Base-by-base conservation (phyloP, 2,888 invertebrate genomes). In the Andrena fulva region DNA sequence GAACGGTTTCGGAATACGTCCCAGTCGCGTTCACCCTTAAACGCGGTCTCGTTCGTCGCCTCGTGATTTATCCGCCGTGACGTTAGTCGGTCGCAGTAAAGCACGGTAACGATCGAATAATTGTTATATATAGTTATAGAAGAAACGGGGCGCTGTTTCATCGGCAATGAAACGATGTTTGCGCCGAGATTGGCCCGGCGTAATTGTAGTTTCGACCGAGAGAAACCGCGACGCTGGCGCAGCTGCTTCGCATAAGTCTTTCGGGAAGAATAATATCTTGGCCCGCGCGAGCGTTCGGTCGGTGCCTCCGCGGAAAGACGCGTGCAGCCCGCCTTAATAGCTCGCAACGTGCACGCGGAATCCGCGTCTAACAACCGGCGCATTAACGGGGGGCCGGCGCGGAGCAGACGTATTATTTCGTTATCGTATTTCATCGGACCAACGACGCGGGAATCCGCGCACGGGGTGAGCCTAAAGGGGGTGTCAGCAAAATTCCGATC, bases 221-320 rank as follows among this genome's bases (percentile, higher is more conserved):
- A 75, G 69, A 74, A 74, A 64, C 27, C 72, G 42, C 85, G 84
- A 84, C 78, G 78, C 78, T 79, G 85, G 71, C 76, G 89, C 92
- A 92, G 91, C 92, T 92, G 92, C 87, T 89, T 86, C 91, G 86
- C 91, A 92, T 92, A 92, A 90, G 90, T 92, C 92, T 91, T 88
- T 79, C 85, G 82, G 83, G 89, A 90, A 91, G 91, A 92, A 92
- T 92, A 92, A 91, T 91, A 90, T 87, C 86, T 80, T 87, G 79
- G 70, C 85, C 91, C 88, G 89, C 87, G 89, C 85, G 90, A 91
- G 84, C 69, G 80, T 83, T 63, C 82, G 76, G 81, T 74, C 80
- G 77, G 68, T 79, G 84, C 75, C 86, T 85, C 84, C 79, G 60
- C 69, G 81, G 80, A 78, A 73, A 84, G 83, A 83, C 85, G 69